These are phyloP conservation scores for Morpho achilles DNA, from an alignment of 2,888 invertebrate species.

Conservation along the genomic window DNA sequence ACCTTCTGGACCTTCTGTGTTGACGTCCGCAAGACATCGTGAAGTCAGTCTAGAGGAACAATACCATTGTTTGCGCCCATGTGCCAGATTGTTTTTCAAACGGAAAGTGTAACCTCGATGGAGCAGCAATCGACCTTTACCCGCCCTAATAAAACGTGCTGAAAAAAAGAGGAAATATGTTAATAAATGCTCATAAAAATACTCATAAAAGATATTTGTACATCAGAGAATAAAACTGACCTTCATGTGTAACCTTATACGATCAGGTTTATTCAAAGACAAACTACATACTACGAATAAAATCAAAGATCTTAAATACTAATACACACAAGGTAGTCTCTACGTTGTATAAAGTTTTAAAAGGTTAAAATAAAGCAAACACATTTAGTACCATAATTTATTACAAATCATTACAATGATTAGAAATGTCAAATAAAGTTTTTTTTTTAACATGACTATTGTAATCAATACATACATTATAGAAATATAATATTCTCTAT, in stretches of 20 bases:
- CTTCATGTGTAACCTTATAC: constrained; percentile 7
- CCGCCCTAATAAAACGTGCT: constrained; percentile 74
- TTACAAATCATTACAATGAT: constrained; percentile 12
- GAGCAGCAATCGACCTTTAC: constrained; percentile 66
- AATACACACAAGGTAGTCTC: background rate
- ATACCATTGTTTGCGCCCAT: constrained; percentile 74
- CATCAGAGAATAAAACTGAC: constrained; percentile 19
- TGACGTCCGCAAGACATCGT: constrained; percentile 71
- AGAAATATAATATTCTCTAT: constrained; percentile 23
- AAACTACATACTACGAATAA: constrained; percentile 7
- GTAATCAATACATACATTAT: constrained; percentile 15
- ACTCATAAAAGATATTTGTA: background rate
- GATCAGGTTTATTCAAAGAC: constrained; percentile 14
- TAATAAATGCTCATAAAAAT: constrained; percentile 13
- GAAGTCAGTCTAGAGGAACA: constrained; percentile 72
- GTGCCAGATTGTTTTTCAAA: constrained; percentile 72
- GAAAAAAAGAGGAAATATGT: constrained; percentile 32
- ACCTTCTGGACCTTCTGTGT: constrained; percentile 73
- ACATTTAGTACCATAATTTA: constrained; percentile 11
- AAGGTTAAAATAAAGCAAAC: constrained; percentile 12
- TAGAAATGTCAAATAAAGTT: background rate
- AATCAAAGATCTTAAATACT: constrained; percentile 8
- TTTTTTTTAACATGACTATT: background rate
- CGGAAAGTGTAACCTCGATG: constrained; percentile 74
- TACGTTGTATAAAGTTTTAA: background rate